Evolutionary conservation across 2,888 invertebrate species (phyloP).

Genomic region (Icerya purchasi): DNA sequence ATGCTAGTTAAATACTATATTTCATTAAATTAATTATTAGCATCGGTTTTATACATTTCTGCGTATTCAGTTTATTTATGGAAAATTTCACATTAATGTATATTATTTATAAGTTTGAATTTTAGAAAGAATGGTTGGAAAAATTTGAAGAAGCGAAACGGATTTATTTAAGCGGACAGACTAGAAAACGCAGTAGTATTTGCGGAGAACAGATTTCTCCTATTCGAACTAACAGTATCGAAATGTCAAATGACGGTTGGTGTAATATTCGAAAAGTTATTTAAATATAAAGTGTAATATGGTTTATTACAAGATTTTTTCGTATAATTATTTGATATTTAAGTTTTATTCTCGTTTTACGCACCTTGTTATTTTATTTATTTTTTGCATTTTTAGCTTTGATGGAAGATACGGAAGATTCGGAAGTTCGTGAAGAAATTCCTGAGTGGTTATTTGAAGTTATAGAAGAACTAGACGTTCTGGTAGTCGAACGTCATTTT

Average conservation of each 20-base stretch:
- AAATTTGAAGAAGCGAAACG: constrained; percentile 80
- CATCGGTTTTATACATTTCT: constrained; percentile 16
- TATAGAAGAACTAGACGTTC: constrained; percentile 82
- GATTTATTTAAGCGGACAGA: constrained; percentile 18
- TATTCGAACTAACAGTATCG: constrained; percentile 27
- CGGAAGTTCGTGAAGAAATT: constrained; percentile 22
- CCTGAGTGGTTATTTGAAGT: constrained; percentile 82
- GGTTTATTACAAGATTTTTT: too few relatives aligned
- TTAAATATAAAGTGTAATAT: background rate
- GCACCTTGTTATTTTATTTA: constrained; percentile 8
- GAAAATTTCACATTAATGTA: background rate
- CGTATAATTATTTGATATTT: background rate
- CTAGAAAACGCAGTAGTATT: constrained; percentile 9
- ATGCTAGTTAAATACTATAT: too few relatives aligned
- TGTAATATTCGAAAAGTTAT: too few relatives aligned
- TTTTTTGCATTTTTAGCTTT: constrained; percentile 25
- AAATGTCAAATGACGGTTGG: constrained; percentile 27
- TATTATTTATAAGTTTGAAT: constrained; percentile 4
- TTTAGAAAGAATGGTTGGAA: constrained; percentile 76
- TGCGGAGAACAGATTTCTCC: constrained; percentile 30
- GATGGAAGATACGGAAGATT: constrained; percentile 26
- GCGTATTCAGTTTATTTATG: background rate
- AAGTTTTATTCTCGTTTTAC: background rate
- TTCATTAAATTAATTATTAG: too few relatives aligned
- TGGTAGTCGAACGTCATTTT: constrained; percentile 86